A percentile compares a stretch with the other conserved stretches of the same genome.
phyloP scores from a whole-genome alignment of 2,888 invertebrate genomes.

The Xestoiulus laeticollis region DNA sequence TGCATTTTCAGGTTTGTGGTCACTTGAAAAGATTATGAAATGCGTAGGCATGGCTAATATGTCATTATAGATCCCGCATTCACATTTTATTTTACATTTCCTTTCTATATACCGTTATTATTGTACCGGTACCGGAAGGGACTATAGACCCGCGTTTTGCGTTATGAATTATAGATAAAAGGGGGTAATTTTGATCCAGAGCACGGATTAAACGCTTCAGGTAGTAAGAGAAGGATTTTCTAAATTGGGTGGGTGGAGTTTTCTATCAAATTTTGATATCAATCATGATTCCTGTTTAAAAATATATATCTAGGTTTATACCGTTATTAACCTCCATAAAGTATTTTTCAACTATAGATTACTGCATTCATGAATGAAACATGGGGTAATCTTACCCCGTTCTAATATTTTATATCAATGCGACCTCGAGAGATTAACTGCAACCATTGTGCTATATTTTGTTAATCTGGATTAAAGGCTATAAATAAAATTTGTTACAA shows the following conservation, averaged over 20 bases:
- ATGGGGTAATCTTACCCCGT: not conserved
- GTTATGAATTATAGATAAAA: conserved; percentile 3
- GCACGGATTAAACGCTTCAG: conserved; percentile 13
- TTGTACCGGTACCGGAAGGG: not conserved
- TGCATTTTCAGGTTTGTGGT: not conserved
- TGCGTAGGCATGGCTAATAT: not conserved
- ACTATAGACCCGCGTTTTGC: not conserved
- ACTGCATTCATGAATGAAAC: conserved; percentile 18
- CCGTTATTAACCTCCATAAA: not conserved
- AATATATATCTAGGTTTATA: not conserved
- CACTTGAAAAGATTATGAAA: not conserved
- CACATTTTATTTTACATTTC: not conserved
- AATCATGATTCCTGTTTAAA: not conserved
- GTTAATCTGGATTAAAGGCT: not conserved
- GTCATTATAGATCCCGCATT: too few species aligned
- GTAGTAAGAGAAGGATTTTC: not conserved
- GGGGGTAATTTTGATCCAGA: not conserved
- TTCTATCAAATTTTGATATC: not conserved
- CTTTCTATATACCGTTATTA: not conserved
- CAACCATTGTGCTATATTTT: not conserved
- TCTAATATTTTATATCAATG: not conserved
- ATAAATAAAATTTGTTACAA: not conserved
- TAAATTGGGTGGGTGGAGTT: conserved; percentile 18
- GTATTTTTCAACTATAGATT: not conserved
- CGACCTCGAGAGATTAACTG: not conserved